These are phyloP conservation scores for Drosophila lini DNA, from an alignment of 1,140 invertebrate genomes.

Conservation along the genomic window DNA sequence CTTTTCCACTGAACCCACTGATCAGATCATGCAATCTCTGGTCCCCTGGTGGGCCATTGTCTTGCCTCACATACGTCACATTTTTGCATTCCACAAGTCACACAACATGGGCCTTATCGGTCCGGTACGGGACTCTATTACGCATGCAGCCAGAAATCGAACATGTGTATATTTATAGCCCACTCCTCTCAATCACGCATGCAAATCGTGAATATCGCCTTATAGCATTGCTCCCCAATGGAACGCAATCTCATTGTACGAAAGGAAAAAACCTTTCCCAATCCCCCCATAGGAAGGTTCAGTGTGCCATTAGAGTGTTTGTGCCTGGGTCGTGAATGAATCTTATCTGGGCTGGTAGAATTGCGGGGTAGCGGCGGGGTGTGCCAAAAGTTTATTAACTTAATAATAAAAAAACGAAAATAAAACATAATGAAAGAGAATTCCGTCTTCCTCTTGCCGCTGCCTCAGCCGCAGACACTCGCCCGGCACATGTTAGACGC, in stretches of 20 bases:
- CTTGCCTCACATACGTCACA: slow-evolving; percentile 52
- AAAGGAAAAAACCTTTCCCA: slow-evolving; percentile 31
- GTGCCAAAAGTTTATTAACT: slow-evolving; percentile 57
- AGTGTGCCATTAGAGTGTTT: slow-evolving; percentile 61
- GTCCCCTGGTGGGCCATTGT: slow-evolving; percentile 26
- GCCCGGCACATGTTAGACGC: slow-evolving; percentile 64
- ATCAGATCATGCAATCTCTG: slow-evolving; percentile 6
- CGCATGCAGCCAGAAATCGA: slow-evolving; percentile 47
- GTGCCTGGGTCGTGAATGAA: slow-evolving; percentile 38
- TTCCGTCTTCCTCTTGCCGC: slow-evolving; percentile 25
- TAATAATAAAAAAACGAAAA: slow-evolving; percentile 26
- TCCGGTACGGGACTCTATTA: slow-evolving; percentile 30
- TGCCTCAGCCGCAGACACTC: slow-evolving; percentile 65
- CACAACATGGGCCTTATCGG: slow-evolving; percentile 46
- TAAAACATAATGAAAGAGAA: slow-evolving; percentile 33
- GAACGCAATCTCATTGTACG: slow-evolving; percentile 20
- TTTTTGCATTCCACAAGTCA: slow-evolving; percentile 23
- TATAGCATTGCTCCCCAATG: slow-evolving; percentile 36
- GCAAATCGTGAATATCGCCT: slow-evolving; percentile 52
- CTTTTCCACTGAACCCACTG: slow-evolving; percentile 54
- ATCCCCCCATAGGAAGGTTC: slow-evolving; percentile 44
- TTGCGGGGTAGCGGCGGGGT: slow-evolving; percentile 13
- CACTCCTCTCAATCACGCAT: slow-evolving; percentile 50
- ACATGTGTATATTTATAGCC: slow-evolving; percentile 53
- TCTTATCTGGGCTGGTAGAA: slow-evolving; percentile 47